Conservation (phyloP, 2,888 invertebrate species). For the Mechanitis messenoides region DNA sequence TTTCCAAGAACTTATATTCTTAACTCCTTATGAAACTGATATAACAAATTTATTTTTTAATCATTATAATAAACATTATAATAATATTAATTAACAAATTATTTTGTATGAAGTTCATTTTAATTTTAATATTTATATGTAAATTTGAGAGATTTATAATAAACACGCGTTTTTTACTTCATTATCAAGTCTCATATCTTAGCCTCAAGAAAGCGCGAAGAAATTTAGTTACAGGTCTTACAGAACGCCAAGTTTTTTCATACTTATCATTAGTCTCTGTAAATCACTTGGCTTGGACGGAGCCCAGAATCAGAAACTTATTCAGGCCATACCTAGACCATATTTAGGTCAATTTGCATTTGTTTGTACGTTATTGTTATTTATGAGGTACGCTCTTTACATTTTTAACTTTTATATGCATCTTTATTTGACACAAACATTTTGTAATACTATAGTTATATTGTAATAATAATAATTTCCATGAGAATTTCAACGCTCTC, state of each 20-base stretch:
- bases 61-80: too few species aligned
- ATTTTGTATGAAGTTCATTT: too few species aligned
- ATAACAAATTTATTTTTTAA: too few species aligned
- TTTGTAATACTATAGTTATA: too few species aligned
- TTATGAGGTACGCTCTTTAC: constrained; percentile 34
- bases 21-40: too few species aligned
- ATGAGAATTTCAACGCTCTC: too few species aligned
- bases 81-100: too few species aligned
- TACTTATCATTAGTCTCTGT: constrained; percentile 41
- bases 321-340: constrained; percentile 42
- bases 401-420: constrained; percentile 11
- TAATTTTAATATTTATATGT: too few species aligned
- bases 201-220: background rate
- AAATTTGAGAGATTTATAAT: too few species aligned
- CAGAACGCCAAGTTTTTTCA: constrained; percentile 21
- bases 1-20: too few species aligned
- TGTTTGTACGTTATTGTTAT: constrained; percentile 38
- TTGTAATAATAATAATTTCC: too few species aligned
- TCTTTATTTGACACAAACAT: constrained; percentile 6
- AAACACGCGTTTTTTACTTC: background rate
- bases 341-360: constrained; percentile 52
- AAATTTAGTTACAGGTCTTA: constrained; percentile 11
- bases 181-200: background rate
- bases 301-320: constrained; percentile 49
- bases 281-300: constrained; percentile 45